phyloP scores from a whole-genome alignment of 2,113 vertebrate species.

The Rana temporaria region DNA sequence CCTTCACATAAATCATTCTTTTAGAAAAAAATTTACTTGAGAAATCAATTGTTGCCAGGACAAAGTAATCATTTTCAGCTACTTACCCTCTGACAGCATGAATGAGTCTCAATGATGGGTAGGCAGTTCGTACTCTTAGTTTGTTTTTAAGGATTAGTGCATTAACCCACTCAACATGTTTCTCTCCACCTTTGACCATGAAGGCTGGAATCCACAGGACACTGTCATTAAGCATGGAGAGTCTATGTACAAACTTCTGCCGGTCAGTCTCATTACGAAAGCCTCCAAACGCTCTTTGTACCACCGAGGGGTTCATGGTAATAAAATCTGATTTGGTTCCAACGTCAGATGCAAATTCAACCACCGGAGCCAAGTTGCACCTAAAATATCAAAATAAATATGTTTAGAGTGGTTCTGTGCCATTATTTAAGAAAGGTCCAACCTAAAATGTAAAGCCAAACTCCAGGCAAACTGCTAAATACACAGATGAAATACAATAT shows the following conservation, averaged over 20 bases:
- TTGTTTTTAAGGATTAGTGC: constrained; percentile 86
- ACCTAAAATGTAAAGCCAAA: no score
- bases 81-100: constrained; percentile 92
- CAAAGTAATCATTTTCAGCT: constrained; percentile 69
- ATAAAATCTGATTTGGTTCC: constrained; percentile 90
- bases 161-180: constrained; percentile 86
- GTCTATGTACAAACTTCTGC: constrained; percentile 83
- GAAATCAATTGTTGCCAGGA: constrained; percentile 66
- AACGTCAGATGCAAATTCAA: constrained; percentile 84
- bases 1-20: constrained; percentile 44
- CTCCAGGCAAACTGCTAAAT: no score
- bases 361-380: constrained; percentile 88
- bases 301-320: constrained; percentile 92
- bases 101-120: constrained; percentile 87
- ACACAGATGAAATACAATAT: no score
- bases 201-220: constrained; percentile 91
- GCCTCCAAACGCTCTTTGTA: constrained; percentile 86
- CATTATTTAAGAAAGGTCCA: not conserved
- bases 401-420: not conserved
- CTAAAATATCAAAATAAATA: constrained; percentile 63
- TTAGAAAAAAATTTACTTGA: constrained; percentile 59
- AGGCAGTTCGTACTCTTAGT: constrained; percentile 82
- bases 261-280: constrained; percentile 83
- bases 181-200: constrained; percentile 91
- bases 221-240: constrained; percentile 87